Base-by-base conservation (phyloP, 1,140 invertebrate species). In the Drosophila athabasca region DNA sequence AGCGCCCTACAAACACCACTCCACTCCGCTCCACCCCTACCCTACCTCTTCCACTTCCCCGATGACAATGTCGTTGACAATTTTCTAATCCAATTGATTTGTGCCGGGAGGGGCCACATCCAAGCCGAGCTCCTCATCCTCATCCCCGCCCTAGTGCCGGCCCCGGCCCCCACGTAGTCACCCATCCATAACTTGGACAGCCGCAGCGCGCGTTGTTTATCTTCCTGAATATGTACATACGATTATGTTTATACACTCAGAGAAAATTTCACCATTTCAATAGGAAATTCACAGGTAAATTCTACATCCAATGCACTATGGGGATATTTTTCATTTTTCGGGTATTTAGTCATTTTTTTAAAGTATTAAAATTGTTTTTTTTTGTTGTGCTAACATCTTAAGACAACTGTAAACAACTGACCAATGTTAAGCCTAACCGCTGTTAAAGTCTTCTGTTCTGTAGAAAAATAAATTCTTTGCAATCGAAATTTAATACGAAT, bases 61-160 rank as follows among this genome's bases (percentile, higher is more conserved):
- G 44, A 35, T 29, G 31, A 67, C 69, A 57, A 66, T 67, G 67
- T 67, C 78, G 82, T 76, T 85, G 82, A 87, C 82, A 85, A 85
- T 85, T 85, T 85, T 85, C 82, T 87, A 85, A 85, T 85, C 78
- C 82, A 87, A 85, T 85, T 85, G 82, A 87, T 85, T 85, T 85
- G 78, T 87, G 82, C 82, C 78, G 77, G 82, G 82, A 82, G 81
- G 35, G 35, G 35, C 35, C 35, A 4, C 35, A 39, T 11, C 77
- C 60, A 74, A 57, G 50, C 46, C 57, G 31, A 35, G 9, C 11
- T 26, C 39, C 6, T 35, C 35, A 31, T 11, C 19, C 53, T 19
- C 1, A 22, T n/a, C 7, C 24, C 5, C 0, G 24, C 35, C 24
- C n/a, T 59, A 2, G 29, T n/a, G 5, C 24, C 5, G 5, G 29